Base-by-base conservation (phyloP, 2,113 vertebrate species). In the Protomyctophum bolini region DNA sequence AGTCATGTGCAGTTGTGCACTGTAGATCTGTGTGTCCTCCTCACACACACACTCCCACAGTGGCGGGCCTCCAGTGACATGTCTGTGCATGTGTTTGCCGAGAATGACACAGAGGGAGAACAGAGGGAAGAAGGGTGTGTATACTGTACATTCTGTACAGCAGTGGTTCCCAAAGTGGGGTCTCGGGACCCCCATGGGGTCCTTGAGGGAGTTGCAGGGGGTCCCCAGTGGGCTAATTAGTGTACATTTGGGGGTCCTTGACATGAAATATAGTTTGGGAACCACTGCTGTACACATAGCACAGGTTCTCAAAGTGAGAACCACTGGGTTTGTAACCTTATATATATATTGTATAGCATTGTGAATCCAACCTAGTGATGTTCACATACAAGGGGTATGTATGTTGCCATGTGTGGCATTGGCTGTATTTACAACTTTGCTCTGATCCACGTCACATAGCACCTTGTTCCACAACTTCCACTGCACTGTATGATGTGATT, bases 61-160 rank as follows among this genome's bases (percentile, higher is more conserved):
- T 57, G 59, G 60, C 12, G 72, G 64, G 58, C 77, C 45, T 68
- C 64, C 66, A 41, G 33, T 52, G 61, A 55, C 70, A 73, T 59
- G 60, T 62, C 68, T 29, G 68, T 73, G 57, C 52, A 58, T 46
- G 10, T 66, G 21, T 21, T n/a, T 60, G 66, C 63, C 29, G 74
- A 68, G 65, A 52, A 47, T 52, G 33, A 64, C 3, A 49, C 41
- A n/a, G n/a, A n/a, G 14, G 41, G 14, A 69, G 66, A 45, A 68
- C 49, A 15, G 55, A 47, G 54, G 45, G 45, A n/a, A 29, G 45
- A n/a, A 29, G 62, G 15, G 8, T 29, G 10, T 48, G 41, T n/a
- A n/a, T n/a, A n/a, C n/a, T n/a, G n/a, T 51, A 46, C 33, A 41
- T 41, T 41, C 3, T 41, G 33, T 41, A 41, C 33, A 41, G 5